Evolutionary conservation across 2,113 vertebrate genomes (phyloP), one percentile per base, ranked within the genome.

Genomic region (Actenoides hombroni): DNA sequence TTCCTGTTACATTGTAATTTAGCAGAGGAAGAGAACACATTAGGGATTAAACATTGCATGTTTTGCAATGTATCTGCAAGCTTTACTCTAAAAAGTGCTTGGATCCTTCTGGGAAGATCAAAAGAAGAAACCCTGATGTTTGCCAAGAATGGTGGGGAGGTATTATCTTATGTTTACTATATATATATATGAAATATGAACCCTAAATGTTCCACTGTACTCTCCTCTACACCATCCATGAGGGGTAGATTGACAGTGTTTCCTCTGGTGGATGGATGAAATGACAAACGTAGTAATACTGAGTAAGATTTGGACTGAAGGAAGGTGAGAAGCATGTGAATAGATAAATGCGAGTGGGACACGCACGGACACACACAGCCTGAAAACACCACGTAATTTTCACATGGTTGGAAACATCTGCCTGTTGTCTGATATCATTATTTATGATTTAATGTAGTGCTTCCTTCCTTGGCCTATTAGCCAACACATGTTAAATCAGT

Each of bases 191-290:
- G 25, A 40, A 75, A 51, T 2, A 5, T 0, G 2, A 79, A 53
- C 53, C 14, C 69, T 84, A 7, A 10, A 48, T 39, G 17, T 40
- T 59, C 61, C 18, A 5, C 37, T 5, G 24, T 37, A 17, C 26
- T 49, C 10, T 74, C 7, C 51, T 87, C 61, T 33, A 18, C 5
- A 4, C 18, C 29, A 3, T 23, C 15, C 2, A 0, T 6, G 24
- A 40, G 20, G 20, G 26, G 16, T 40, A 6, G 14, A 35, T 10
- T 63, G 56, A 24, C 51, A 5, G 25, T 20, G 28, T 61, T 79
- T 44, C 33, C 59, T 75, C 49, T 2, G 1, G 16, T 33, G 76
- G 23, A 65, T 85, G 42, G n/a, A 5, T 54, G 35, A 49, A 69
- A 24, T 39, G 13, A 17, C 64, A 57, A 31, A 25, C 12, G 11